A percentile compares a stretch with the other conserved stretches of the same genome.
phyloP scores from a whole-genome alignment of 2,113 vertebrate species.

The Syrmaticus mikado region DNA sequence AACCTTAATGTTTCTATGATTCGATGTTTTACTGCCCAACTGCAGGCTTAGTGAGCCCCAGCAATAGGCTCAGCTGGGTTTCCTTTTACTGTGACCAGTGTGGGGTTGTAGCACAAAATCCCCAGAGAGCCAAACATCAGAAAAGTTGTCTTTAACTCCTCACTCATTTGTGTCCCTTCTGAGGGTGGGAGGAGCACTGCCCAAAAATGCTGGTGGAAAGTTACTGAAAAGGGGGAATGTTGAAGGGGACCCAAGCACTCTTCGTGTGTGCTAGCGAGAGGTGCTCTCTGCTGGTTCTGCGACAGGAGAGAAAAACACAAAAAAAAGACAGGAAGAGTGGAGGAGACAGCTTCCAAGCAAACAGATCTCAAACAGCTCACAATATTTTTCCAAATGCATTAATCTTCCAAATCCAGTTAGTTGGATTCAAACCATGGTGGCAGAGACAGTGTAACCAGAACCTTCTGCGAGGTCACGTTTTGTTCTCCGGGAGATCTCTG shows the following conservation, averaged over 20 bases:
- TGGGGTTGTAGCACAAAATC: not conserved
- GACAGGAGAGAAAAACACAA: not conserved
- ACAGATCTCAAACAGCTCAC: constrained; percentile 12
- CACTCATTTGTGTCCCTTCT: not conserved
- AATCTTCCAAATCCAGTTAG: constrained; percentile 8
- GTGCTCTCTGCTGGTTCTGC: not conserved
- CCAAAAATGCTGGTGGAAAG: not conserved
- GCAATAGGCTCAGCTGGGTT: not conserved
- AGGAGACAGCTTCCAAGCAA: not conserved
- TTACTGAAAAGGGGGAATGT: not conserved
- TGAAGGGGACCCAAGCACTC: not conserved
- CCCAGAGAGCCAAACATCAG: not conserved
- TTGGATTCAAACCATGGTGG: constrained; percentile 31
- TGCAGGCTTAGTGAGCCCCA: not conserved
- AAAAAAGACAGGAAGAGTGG: not conserved
- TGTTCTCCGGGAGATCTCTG: not conserved
- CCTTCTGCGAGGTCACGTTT: constrained; percentile 5
- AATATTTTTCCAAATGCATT: not conserved
- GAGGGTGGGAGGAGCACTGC: not conserved
- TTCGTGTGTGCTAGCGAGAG: fast-evolving
- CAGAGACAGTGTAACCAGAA: not conserved
- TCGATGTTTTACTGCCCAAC: not conserved
- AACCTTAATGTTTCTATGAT: not conserved
- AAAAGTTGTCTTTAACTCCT: not conserved
- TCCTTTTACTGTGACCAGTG: not conserved